Base-by-base conservation (phyloP, 2,113 vertebrate genomes). In the Muscicapa adusta region DNA sequence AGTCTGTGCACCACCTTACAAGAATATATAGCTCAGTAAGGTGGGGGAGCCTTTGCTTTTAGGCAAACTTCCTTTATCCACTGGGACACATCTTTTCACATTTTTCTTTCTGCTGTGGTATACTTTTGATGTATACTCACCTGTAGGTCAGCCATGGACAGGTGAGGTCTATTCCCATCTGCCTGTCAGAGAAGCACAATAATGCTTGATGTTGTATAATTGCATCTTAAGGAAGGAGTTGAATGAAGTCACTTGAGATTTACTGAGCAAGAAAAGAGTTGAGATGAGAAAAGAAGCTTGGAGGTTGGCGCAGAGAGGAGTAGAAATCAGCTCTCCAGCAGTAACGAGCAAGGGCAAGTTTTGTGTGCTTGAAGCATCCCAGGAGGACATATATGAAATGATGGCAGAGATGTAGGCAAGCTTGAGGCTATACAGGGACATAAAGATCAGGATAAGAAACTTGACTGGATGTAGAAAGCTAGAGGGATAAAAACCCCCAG, bases 361-460 rank as follows among this genome's bases (percentile, higher is more conserved):
- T 68, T 79, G 66, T 70, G 56, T 58, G 62, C 75, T 87, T 28
- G 10, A 82, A 85, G 47, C n/a, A 43, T 88, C 88, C 63, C 87
- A n/a, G 8, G n/a, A 25, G 60, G 22, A 6, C 50, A 51, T 80
- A 66, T 66, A 56, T 71, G 75, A 91, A 96, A 90, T 74, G 71
- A 77, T 66, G 88, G 85, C 67, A 94, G 91, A 91, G 51, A 83
- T 77, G 47, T 47, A 91, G 78, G 85, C n/a, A 88, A 90, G 75
- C 78, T 89, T 83, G 56, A 88, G 89, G 91, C 82, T 83, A 60
- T 91, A 70, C 17, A 83, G 82, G 85, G 93, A 54, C 91, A 89
- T 3, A 15, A 53, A 91, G 88, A 85, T 96, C 67, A 91, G 83
- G 47, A 47, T 82, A 83, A 94, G 60, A 95, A 96, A 89, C 34